These are phyloP conservation scores for Nasonia oneida DNA, from an alignment of 2,888 invertebrate genomes.

Conservation along the genomic window DNA sequence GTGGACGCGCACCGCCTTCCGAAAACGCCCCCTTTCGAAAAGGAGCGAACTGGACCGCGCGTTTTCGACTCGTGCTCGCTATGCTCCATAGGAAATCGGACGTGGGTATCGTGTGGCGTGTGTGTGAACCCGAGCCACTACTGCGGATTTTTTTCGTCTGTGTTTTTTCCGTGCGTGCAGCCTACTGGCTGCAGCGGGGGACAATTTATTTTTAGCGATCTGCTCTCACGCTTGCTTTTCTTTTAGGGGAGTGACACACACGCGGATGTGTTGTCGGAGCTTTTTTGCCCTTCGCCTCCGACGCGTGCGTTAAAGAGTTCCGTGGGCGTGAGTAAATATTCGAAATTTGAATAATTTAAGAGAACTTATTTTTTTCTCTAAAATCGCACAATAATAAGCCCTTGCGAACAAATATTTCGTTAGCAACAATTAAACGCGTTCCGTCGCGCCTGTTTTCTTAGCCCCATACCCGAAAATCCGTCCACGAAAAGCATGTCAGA, in stretches of 20 bases:
- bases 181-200: background rate
- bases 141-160: conserved; percentile 23
- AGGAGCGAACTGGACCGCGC: conserved; percentile 11
- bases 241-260: background rate
- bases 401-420: background rate
- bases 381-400: no score
- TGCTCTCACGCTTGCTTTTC: conserved; percentile 6
- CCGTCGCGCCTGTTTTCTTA: background rate
- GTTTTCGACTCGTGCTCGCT: background rate
- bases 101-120: conserved; percentile 2
- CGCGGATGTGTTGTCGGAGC: background rate
- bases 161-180: background rate
- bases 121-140: background rate
- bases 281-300: background rate
- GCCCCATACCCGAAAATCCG: background rate
- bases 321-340: background rate
- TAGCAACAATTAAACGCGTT: conserved; percentile 8
- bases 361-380: background rate
- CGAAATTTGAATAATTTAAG: no score
- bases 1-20: conserved; percentile 2
- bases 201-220: conserved; percentile 43
- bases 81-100: conserved; percentile 4
- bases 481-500: background rate
- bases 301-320: background rate
- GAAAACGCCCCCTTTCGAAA: conserved; percentile 30